Evolutionary conservation across 1,140 invertebrate genomes (phyloP).

Genomic region (Zaprionus gabonicus): DNA sequence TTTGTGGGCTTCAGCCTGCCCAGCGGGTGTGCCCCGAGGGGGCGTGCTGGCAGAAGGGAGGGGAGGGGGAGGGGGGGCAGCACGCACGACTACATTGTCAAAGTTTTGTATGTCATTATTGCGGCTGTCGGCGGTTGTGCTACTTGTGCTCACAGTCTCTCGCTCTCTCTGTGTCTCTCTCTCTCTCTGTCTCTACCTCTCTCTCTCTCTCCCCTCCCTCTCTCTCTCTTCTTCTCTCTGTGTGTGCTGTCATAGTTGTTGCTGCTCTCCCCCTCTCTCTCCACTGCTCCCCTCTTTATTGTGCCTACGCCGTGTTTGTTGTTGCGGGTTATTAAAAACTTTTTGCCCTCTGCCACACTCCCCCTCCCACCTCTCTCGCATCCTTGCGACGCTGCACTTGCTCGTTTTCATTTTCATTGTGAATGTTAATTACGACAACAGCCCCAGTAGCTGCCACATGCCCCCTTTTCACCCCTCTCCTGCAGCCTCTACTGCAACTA

Average conservation of each 20-base stretch:
- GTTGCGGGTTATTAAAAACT: slow-evolving; percentile 77
- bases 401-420: slow-evolving; percentile 70
- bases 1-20: slow-evolving; percentile 15
- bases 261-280: background rate
- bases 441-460: slow-evolving; percentile 9
- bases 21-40: background rate
- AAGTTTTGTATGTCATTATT: slow-evolving; percentile 81
- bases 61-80: slow-evolving; percentile 6
- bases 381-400: slow-evolving; percentile 48
- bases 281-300: background rate
- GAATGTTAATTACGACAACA: slow-evolving; percentile 74
- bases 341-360: slow-evolving; percentile 42
- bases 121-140: slow-evolving; percentile 73
- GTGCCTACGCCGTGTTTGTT: slow-evolving; percentile 57
- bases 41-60: background rate
- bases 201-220: background rate
- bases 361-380: too few species aligned
- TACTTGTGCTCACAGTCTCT: background rate
- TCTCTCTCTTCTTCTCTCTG: slow-evolving; percentile 4
- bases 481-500: background rate
- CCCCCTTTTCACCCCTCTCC: background rate
- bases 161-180: background rate
- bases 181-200: background rate
- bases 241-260: slow-evolving; percentile 25
- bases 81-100: slow-evolving; percentile 80